Evolutionary conservation across 2,797 vertebrate genomes (phyloP).

Genomic region (Thunnus albacares): DNA sequence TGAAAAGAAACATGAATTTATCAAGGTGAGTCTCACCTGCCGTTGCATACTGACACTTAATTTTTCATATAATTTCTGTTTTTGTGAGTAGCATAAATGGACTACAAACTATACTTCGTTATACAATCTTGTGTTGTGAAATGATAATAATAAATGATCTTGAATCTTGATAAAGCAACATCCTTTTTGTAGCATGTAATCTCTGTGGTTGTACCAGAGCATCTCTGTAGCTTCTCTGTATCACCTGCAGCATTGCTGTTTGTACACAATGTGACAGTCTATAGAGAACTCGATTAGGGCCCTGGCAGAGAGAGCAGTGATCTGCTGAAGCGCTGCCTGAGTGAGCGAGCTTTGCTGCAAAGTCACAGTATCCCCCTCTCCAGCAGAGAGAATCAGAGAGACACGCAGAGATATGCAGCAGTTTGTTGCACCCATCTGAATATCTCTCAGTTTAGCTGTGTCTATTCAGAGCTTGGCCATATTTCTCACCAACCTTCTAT

Average conservation of each 20-base stretch:
- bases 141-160: no score
- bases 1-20: background rate
- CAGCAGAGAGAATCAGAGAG: slow-evolving; percentile 30
- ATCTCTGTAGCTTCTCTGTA: slow-evolving; percentile 3
- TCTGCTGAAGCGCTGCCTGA: slow-evolving; percentile 29
- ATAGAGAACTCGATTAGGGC: slow-evolving; percentile 57
- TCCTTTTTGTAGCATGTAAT: slow-evolving; percentile 16
- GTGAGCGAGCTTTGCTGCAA: slow-evolving; percentile 62
- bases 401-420: slow-evolving; percentile 6
- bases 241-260: slow-evolving; percentile 51
- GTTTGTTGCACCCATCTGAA: slow-evolving; percentile 29
- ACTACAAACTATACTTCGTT: no score
- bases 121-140: no score
- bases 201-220: background rate
- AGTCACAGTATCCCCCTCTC: slow-evolving; percentile 58
- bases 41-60: background rate
- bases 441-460: slow-evolving; percentile 12
- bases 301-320: slow-evolving; percentile 42
- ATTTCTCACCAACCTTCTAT: slow-evolving; percentile 4
- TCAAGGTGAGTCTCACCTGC: background rate
- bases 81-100: no score
- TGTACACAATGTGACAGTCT: slow-evolving; percentile 55
- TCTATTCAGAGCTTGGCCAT: slow-evolving; percentile 12
- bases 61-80: no score
- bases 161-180: background rate